A percentile compares a stretch with the other conserved stretches of the same genome.
Evolutionary conservation across 2,113 vertebrate species (phyloP).

Genomic region (Cathartes aura): DNA sequence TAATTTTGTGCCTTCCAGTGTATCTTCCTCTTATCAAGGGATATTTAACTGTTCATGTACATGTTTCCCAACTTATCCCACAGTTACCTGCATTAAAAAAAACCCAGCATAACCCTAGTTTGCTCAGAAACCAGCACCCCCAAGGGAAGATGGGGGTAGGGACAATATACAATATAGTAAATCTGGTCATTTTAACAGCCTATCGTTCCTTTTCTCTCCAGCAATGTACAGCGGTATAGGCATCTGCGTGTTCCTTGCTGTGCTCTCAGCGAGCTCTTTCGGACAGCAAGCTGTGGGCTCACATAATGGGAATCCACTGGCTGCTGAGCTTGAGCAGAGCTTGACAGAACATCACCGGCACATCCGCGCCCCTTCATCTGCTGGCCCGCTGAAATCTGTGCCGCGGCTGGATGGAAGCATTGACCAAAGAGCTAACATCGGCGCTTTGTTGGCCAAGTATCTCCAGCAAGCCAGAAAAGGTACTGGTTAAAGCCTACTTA

Average conservation of each 20-base stretch:
- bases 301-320: constrained; percentile 52
- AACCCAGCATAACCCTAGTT: neutral
- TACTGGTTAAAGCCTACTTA: constrained; percentile 31
- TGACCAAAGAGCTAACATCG: constrained; percentile 84
- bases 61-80: neutral
- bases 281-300: constrained; percentile 77
- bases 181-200: neutral
- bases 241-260: constrained; percentile 85
- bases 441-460: constrained; percentile 87
- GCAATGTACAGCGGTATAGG: constrained; percentile 87
- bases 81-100: neutral
- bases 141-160: neutral
- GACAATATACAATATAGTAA: rapidly evolving
- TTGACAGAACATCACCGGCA: constrained; percentile 58
- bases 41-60: neutral
- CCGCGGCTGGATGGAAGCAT: constrained; percentile 66
- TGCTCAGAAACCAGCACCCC: neutral
- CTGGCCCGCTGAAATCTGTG: constrained; percentile 69
- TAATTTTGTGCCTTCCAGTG: neutral
- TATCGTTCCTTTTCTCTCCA: neutral
- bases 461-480: constrained; percentile 90
- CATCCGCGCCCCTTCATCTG: constrained; percentile 69
- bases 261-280: constrained; percentile 81
- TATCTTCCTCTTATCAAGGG: neutral
- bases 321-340: constrained; percentile 61